Base-by-base conservation (phyloP, 2,888 invertebrate genomes). In the Linyphia triangularis region DNA sequence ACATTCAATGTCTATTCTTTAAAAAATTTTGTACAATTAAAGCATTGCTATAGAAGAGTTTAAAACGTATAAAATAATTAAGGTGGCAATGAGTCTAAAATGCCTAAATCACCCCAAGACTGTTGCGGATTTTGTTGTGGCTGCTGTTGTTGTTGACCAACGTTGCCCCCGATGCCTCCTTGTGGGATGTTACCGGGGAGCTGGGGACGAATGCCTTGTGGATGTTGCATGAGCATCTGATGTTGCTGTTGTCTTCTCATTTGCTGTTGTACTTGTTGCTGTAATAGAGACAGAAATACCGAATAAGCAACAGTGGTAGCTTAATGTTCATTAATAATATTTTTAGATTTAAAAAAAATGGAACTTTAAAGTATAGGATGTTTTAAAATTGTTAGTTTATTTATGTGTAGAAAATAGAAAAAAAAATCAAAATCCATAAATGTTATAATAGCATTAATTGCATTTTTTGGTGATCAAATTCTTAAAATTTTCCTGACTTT, bases 181-280 rank as follows among this genome's bases (percentile, higher is more conserved):
- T 84, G 86, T n/a, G 82, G 63, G 13, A 83, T 69, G 28, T 43
- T 78, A 24, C 81, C 73, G n/a, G 73, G 43, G 2, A 86, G 16
- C 37, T 89, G 89, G 19, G 86, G 51, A 1, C 89, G 63, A 13
- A 89, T 89, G 22, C 85, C 82, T 57, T 81, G 77, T 19, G 89
- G 78, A 24, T 83, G 82, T 28, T 89, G 86, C 79, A 61, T 69
- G 57, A 84, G 70, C 26, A 86, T 26, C 75, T 78, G 72, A 5
- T 85, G 83, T 33, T 77, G 77, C 19, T 82, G 89, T 91, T 67
- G 91, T 91, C 70, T 59, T 37, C 77, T 37, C 59, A 78, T 40
- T 65, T 83, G 77, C 43, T 81, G 73, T 43, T 78, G 88, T 51
- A 77, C 77, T 77, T 77, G 63, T 40, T 77, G 28, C 33, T 33